Evolutionary conservation across 2,797 vertebrate genomes (phyloP), one percentile per base, ranked within the genome.

Genomic region (Muscicapa comitata): DNA sequence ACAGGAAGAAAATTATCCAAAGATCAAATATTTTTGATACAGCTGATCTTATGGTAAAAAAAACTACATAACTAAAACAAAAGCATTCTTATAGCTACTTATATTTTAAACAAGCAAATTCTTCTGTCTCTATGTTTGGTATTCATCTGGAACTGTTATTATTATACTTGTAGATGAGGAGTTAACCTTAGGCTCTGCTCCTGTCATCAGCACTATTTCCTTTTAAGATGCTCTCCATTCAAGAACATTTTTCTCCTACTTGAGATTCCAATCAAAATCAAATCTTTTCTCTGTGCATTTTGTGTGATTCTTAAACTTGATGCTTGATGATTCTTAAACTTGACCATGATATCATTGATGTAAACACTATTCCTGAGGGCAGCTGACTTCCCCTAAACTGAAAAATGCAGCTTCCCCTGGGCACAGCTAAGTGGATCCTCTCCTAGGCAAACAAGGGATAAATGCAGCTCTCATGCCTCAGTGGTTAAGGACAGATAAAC

Each of bases 321-420:
- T 43, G 7, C 33, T 71, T 72, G 15, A 63, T 25, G 26, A 72
- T 51, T 75, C 33, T 62, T 66, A 51, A 81, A n/a, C 31, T 33
- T 1, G 2, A 26, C 33, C 3, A 2, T 13, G 3, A 17, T 37
- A 58, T 31, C 38, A 62, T 15, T 29, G 38, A 53, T 2, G 3
- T 11, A 76, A 83, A 70, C 4, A 17, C 33, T 23, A n/a, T 43
- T 67, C 45, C 45, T 29, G 7, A 59, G 31, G 24, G 13, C 14
- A 73, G 28, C 6, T 68, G 35, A 28, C 26, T 29, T 76, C 57
- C 57, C 35, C 24, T 45, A 45, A 83, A 40, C 8, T 5, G 18
- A 63, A 63, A 75, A 85, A 55, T 31, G 28, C 33, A 42, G 10
- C 18, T 76, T 66, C 9, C 20, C 13, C 16, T 7, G 18, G 51